Percentiles rank a stretch among this genome's conserved stretches.
Conservation (phyloP, 2,113 vertebrate species). For the Silurus asotus region DNA sequence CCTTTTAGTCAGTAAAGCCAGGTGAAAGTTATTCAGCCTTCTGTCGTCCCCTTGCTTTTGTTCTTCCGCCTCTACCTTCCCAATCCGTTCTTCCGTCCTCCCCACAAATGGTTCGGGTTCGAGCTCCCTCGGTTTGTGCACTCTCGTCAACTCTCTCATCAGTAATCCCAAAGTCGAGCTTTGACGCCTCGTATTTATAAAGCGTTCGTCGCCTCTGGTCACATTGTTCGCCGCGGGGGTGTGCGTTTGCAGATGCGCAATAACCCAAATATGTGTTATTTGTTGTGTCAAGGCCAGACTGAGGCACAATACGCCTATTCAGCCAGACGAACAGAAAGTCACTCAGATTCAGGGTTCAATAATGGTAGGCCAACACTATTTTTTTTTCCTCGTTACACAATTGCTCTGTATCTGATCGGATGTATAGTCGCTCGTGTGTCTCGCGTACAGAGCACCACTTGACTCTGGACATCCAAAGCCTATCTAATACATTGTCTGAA, state of each 20-base stretch:
- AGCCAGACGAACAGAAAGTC: conserved; percentile 66
- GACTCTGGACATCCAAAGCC: conserved; percentile 40
- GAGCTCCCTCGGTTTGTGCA: background rate
- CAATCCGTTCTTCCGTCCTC: conserved; percentile 23
- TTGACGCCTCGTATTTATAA: conserved; percentile 62
- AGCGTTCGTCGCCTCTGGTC: conserved; percentile 57
- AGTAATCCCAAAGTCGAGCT: conserved; percentile 36
- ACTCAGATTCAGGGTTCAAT: conserved; percentile 55
- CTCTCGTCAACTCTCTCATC: conserved; percentile 36
- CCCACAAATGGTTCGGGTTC: background rate
- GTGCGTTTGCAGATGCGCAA: conserved; percentile 61
- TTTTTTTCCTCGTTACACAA: conserved; percentile 55
- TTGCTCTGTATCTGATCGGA: conserved; percentile 32
- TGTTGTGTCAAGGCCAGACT: conserved; percentile 61
- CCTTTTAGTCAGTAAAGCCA: conserved; percentile 19
- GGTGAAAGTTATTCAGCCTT: conserved; percentile 30
- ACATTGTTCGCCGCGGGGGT: conserved; percentile 49
- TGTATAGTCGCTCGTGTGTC: conserved; percentile 61
- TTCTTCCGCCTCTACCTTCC: conserved; percentile 5
- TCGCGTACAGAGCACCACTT: conserved; percentile 56
- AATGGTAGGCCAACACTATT: conserved; percentile 54
- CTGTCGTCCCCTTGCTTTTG: too few species aligned
- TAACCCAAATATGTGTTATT: conserved; percentile 67
- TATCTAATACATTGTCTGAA: conserved; percentile 44
- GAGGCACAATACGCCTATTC: conserved; percentile 70